Conservation (phyloP, 64 coral and sea anemone genomes). For the Acropora yongei region DNA sequence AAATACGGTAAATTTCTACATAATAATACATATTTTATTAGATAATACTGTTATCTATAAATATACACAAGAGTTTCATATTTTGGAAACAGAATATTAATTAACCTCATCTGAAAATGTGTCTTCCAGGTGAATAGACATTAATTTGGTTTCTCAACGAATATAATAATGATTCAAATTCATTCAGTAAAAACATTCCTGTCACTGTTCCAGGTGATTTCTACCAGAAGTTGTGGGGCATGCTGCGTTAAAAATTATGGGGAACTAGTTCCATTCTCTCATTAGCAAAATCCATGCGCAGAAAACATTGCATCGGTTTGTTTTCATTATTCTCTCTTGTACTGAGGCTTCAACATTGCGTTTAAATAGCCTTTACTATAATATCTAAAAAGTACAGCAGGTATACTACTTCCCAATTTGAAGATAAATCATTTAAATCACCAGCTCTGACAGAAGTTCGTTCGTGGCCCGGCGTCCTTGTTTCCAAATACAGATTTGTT, state of each 20-base stretch:
- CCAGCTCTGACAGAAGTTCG: conserved; percentile 22
- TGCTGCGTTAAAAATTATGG: conserved; percentile 5
- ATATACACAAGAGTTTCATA: too few species aligned
- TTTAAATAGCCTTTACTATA: conserved; percentile 14
- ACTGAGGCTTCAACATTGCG: background rate
- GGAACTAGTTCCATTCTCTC: conserved; percentile 23
- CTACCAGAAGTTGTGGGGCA: background rate
- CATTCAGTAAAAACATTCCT: too few species aligned
- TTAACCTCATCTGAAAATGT: too few species aligned
- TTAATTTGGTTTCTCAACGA: too few species aligned
- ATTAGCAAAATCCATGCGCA: conserved; percentile 2
- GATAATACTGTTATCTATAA: too few species aligned
- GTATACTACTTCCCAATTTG: conserved; percentile 27
- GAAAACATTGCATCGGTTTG: conserved; percentile 30
- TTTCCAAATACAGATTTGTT: background rate
- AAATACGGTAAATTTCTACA: too few species aligned
- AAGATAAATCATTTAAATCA: conserved; percentile 29
- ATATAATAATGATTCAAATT: too few species aligned
- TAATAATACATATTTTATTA: too few species aligned
- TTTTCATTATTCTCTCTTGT: conserved; percentile 26
- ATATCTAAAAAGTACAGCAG: background rate
- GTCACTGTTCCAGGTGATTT: background rate
- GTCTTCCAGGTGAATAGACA: too few species aligned
- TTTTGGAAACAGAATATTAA: too few species aligned
- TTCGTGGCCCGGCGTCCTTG: background rate